phyloP scores from a whole-genome alignment of 2,113 vertebrate species.

The Casuarius casuarius region DNA sequence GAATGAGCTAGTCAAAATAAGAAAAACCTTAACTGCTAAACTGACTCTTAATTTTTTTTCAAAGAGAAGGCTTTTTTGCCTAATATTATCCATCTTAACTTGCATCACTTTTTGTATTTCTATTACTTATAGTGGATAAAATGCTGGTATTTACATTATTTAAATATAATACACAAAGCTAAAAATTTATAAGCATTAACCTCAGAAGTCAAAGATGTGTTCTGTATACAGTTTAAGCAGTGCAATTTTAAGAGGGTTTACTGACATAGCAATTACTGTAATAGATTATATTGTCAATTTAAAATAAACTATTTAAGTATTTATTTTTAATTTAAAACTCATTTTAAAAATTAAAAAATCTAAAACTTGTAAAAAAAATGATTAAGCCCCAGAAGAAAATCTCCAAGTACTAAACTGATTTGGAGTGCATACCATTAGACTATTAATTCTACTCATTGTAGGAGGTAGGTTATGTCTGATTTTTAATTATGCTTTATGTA shows the following conservation, averaged over 20 bases:
- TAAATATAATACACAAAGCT: background rate
- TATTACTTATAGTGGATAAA: background rate
- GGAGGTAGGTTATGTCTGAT: constrained; percentile 56
- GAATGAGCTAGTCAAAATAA: background rate
- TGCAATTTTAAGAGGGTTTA: background rate
- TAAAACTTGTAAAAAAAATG: background rate
- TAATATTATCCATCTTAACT: background rate
- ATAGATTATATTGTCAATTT: background rate
- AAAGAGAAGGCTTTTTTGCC: background rate
- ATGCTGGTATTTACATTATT: background rate
- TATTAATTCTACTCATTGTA: constrained; percentile 43
- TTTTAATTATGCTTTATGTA: constrained; percentile 72
- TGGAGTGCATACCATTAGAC: background rate
- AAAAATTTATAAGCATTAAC: background rate
- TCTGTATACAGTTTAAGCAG: background rate
- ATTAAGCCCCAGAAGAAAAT: background rate
- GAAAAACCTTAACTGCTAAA: background rate
- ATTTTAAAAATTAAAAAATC: background rate
- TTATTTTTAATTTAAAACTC: background rate
- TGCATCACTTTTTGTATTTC: background rate
- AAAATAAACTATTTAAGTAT: background rate
- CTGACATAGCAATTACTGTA: background rate
- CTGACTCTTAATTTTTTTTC: background rate
- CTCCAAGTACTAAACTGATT: background rate
- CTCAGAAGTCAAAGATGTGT: background rate